Evolutionary conservation across 2,888 invertebrate genomes (phyloP).

Genomic region (Prostheceraeus crozeri): DNA sequence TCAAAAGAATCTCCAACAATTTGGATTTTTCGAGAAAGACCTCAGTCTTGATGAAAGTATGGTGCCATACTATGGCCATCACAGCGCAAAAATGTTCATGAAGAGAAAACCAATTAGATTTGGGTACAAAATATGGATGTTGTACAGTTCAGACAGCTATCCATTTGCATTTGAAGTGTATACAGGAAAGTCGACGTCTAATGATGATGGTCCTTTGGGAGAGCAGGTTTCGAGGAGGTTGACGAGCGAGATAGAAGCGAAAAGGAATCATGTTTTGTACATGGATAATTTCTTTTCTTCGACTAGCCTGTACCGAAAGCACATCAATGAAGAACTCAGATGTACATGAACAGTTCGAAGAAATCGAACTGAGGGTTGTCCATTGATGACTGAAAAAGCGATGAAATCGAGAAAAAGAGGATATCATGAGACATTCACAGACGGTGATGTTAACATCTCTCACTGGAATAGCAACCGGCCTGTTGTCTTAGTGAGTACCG

Average conservation of each 20-base stretch:
- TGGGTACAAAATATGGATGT: slow-evolving; percentile 43
- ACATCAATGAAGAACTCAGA: slow-evolving; percentile 10
- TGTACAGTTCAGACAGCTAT: slow-evolving; percentile 33
- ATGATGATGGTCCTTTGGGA: background rate
- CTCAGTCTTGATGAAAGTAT: slow-evolving; percentile 48
- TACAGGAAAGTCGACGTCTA: slow-evolving; percentile 7
- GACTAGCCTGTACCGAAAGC: too few relatives aligned
- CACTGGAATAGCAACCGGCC: slow-evolving; percentile 11
- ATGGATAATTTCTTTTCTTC: too few relatives aligned
- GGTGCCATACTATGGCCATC: slow-evolving; percentile 50
- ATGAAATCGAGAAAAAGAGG: background rate
- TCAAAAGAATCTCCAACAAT: slow-evolving; percentile 37
- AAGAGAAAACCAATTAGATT: slow-evolving; percentile 43
- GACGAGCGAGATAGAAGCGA: too few relatives aligned
- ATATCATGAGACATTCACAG: slow-evolving; percentile 5
- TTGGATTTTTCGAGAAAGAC: slow-evolving; percentile 27
- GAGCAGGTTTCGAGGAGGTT: too few relatives aligned
- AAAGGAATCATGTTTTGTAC: too few relatives aligned
- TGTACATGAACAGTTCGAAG: background rate
- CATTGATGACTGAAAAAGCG: slow-evolving; percentile 1
- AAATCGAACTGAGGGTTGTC: background rate
- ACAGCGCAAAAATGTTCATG: slow-evolving; percentile 42
- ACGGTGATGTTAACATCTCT: background rate
- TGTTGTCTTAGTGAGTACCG: background rate
- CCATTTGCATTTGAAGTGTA: slow-evolving; percentile 24